Base-by-base conservation (phyloP, 2,797 vertebrate genomes). In the Cossypha heuglini region DNA sequence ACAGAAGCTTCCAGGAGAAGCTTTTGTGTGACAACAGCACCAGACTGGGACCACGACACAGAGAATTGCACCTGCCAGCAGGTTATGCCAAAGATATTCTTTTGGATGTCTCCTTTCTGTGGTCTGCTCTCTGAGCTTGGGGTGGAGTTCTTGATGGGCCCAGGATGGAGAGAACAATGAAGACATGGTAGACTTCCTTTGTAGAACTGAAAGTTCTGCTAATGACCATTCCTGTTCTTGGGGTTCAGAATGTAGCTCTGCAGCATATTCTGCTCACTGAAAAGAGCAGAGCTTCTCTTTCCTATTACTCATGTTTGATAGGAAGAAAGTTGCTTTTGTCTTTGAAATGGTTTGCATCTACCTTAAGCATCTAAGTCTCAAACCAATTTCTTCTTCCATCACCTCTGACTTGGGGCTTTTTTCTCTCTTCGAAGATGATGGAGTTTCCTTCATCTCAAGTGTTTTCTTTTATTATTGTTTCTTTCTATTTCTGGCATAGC, bases 1-100 rank as follows among this genome's bases (percentile, higher is more conserved):
- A 78, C 46, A 83, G 66, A 85, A 71, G 42, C 45, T 94, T 97
- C 86, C 76, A 89, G 84, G 78, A 93, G 43, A 89, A 72, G 49
- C 49, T 94, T 96, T 93, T 93, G 84, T 88, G 71, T 93, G 88
- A 94, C 86, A 86, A 10, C 16, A 38, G 40, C 2, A 14, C 69
- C 51, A 24, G 17, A 46, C 12, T 45, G 33, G 63, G 55, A 55
- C 35, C 17, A 55, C 12, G 5, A 54, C 26, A 42, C 33, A 57
- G n/a, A 1, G 12, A 90, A 63, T 25, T 58, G 40, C 24, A 24
- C 88, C 94, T 96, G 76, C 64, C 20, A 24, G 38, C 22, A 52
- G 67, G 33, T 35, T 78, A 37, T 42, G 51, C 16, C 51, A 49
- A 35, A 28, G 37, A 9, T 3, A 22, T 26, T 38, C 19, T 83